Evolutionary conservation across 1,140 invertebrate species (phyloP).

Genomic region (Panonychus citri): DNA sequence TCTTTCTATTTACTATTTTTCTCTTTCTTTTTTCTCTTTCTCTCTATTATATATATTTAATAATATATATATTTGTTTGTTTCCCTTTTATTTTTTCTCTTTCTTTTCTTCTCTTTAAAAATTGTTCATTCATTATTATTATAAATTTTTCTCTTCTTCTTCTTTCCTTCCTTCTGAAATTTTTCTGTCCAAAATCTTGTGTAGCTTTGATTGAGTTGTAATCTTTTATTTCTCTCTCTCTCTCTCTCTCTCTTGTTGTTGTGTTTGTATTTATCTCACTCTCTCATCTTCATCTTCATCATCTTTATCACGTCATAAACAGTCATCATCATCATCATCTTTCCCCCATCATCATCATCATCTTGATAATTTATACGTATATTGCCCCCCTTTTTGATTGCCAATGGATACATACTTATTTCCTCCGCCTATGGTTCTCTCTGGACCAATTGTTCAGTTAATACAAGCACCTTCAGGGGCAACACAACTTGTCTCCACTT

Average conservation of each 20-base stretch:
- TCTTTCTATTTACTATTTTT: neutral
- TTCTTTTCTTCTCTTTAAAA: neutral
- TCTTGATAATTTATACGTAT: neutral
- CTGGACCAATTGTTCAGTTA: conserved; percentile 7
- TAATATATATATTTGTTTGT: neutral
- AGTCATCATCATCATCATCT: neutral
- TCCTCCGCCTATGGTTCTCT: no score
- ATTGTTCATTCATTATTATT: neutral
- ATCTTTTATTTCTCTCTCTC: neutral
- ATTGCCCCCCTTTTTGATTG: no score
- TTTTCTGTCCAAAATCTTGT: neutral
- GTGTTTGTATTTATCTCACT: neutral
- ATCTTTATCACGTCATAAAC: neutral
- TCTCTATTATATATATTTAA: neutral
- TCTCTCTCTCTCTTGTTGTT: neutral
- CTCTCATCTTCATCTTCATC: neutral
- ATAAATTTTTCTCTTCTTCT: neutral
- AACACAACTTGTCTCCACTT: neutral
- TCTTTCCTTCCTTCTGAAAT: neutral
- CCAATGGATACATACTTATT: no score
- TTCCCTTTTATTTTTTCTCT: neutral
- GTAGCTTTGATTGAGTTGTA: neutral
- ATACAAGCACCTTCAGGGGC: conserved; percentile 10
- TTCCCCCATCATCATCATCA: neutral
- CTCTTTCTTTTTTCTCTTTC: neutral